Evolutionary conservation across 2,888 invertebrate species (phyloP), one percentile per base, ranked within the genome.

Genomic region (Ectobius pallidus): DNA sequence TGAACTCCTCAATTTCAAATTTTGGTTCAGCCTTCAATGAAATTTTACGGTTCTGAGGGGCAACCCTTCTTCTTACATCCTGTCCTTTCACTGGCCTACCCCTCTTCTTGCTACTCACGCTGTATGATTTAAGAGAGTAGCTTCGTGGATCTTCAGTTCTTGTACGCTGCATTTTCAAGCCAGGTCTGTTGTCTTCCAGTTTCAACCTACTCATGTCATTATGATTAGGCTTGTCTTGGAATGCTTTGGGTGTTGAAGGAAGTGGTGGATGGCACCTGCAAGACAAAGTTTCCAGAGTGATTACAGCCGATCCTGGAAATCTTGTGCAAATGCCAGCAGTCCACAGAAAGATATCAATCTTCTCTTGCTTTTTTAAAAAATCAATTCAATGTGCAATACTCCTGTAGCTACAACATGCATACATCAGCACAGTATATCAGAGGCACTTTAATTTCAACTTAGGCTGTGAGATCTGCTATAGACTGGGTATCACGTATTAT

Each of bases 261-360:
- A 49, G 30, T 32, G 55, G 68, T 55, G 55, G 68, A 42, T 34
- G 52, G 32, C 62, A 71, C 72, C 72, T 72, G 72, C 55, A 72
- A 72, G 52, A 71, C 71, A 71, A 72, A 72, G 72, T 61, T 61
- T 65, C 44, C 65, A 44, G 65, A 44, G 65, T 65, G 46, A 65
- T 18, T 65, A 65, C 65, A 27, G 44, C 44, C 46, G 65, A 16
- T 58, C 58, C 58, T 58, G 58, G 27, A 58, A 58, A 58, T 58
- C 58, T 58, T 58, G 58, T 58, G 55, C 4, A 58, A 30, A n/a
- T 58, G 58, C 58, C 58, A 58, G 58, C 58, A 30, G 58, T 58
- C 52, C 52, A 52, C 3, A 52, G 52, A 52, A 52, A 52, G 52
- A 52, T 25, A 52, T 52, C 52, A 52, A 25, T 58, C 58, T 58